Conservation (phyloP, 1,140 invertebrate species). For the Temnothorax longispinosus region DNA sequence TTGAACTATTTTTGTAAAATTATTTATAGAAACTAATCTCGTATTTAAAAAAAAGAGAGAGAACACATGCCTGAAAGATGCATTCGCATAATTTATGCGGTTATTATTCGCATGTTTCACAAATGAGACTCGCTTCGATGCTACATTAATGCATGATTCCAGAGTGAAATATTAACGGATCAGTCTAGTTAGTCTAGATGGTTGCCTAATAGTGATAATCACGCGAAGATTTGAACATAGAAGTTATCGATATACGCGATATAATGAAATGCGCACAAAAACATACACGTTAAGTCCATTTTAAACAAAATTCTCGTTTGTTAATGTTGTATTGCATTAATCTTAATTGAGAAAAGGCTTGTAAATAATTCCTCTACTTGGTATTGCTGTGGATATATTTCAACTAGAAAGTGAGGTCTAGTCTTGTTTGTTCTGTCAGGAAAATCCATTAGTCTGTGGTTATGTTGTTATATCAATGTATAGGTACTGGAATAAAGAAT, state of each 20-base stretch:
- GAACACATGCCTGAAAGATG: too few species aligned
- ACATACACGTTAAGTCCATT: not conserved
- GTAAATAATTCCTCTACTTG: not conserved
- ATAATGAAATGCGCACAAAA: not conserved
- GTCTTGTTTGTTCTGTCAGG: not conserved
- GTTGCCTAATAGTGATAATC: not conserved
- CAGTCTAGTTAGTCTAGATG: too few species aligned
- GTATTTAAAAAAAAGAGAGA: too few species aligned
- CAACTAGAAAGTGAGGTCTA: not conserved
- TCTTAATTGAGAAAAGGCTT: not conserved
- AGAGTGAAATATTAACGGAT: too few species aligned
- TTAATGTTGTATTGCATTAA: not conserved
- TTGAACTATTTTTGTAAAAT: not conserved
- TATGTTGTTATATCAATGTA: not conserved
- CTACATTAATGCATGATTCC: too few species aligned
- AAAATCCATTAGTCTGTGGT: not conserved
- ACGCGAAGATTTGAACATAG: not conserved
- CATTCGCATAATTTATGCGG: too few species aligned
- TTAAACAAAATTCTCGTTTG: not conserved
- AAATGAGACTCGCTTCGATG: too few species aligned
- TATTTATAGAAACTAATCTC: too few species aligned
- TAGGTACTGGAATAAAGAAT: not conserved
- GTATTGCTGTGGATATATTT: not conserved
- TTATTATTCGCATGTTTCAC: too few species aligned
- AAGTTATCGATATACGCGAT: not conserved